Conservation (phyloP, 2,888 invertebrate genomes). For the Dichetophora obliterata region DNA sequence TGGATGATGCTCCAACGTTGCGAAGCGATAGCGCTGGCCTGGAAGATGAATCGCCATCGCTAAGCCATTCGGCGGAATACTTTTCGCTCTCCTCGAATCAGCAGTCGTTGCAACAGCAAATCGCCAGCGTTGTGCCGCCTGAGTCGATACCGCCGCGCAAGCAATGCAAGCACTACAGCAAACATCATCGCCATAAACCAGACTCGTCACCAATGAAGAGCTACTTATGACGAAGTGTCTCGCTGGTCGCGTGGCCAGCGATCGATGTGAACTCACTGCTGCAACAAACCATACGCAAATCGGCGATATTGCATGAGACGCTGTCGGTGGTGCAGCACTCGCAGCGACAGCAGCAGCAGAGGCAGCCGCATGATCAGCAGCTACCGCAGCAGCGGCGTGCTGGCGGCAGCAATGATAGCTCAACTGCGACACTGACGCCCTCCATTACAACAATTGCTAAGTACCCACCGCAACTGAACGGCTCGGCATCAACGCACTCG, state of each 20-base stretch:
- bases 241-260: slow-evolving; percentile 71
- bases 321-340: slow-evolving; percentile 49
- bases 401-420: slow-evolving; percentile 65
- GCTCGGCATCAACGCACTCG: slow-evolving; percentile 31
- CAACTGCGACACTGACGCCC: slow-evolving; percentile 64
- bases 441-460: slow-evolving; percentile 63
- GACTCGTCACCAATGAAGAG: slow-evolving; percentile 59
- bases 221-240: slow-evolving; percentile 70
- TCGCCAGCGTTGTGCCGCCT: slow-evolving; percentile 32
- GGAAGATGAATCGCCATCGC: slow-evolving; percentile 61
- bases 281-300: slow-evolving; percentile 68
- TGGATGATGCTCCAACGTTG: slow-evolving; percentile 55
- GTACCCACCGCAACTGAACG: slow-evolving; percentile 54
- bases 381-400: slow-evolving; percentile 35
- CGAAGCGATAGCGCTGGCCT: slow-evolving; percentile 54
- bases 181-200: slow-evolving; percentile 63
- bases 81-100: slow-evolving; percentile 64
- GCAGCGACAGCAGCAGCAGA: slow-evolving; percentile 29
- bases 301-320: slow-evolving; percentile 65
- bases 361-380: neutral
- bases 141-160: slow-evolving; percentile 42
- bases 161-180: slow-evolving; percentile 60
- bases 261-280: slow-evolving; percentile 69
- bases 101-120: slow-evolving; percentile 31
- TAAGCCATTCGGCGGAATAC: slow-evolving; percentile 66